Evolutionary conservation across 2,888 invertebrate genomes (phyloP).

Genomic region (Eupithecia abbreviata): DNA sequence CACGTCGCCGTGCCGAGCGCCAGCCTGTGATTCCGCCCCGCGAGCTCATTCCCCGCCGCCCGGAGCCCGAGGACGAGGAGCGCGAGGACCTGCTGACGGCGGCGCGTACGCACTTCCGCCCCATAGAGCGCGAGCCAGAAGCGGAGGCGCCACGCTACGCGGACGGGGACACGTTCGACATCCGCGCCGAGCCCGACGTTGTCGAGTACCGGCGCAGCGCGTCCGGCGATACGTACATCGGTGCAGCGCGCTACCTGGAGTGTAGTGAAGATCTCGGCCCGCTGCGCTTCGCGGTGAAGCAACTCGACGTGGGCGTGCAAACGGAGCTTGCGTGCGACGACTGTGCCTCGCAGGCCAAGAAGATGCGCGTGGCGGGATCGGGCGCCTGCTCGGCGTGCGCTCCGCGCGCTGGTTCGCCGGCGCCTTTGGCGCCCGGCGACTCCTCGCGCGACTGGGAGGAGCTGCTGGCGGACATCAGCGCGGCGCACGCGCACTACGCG

Average conservation of each 20-base stretch:
- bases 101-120: conserved; percentile 92
- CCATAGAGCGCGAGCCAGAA: conserved; percentile 86
- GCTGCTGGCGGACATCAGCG: conserved; percentile 84
- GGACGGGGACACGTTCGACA: conserved; percentile 90
- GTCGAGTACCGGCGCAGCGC: conserved; percentile 87
- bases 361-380: conserved; percentile 69
- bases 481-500: conserved; percentile 80
- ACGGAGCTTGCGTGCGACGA: conserved; percentile 71
- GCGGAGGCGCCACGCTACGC: conserved; percentile 74
- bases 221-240: conserved; percentile 85
- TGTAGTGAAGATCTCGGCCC: conserved; percentile 78
- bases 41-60: conserved; percentile 53
- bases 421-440: conserved; percentile 67
- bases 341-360: conserved; percentile 71
- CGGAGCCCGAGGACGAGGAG: conserved; percentile 44
- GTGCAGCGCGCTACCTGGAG: conserved; percentile 80
- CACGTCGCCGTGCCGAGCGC: conserved; percentile 76
- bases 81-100: conserved; percentile 90
- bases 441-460: conserved; percentile 85
- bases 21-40: conserved; percentile 79
- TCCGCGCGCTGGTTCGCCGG: conserved; percentile 35
- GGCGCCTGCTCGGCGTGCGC: conserved; percentile 63
- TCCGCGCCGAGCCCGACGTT: conserved; percentile 85
- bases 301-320: conserved; percentile 68
- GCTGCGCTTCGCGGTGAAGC: conserved; percentile 86